Base-by-base conservation (phyloP, 1,140 invertebrate genomes). In the Scaptomyza pallida region DNA sequence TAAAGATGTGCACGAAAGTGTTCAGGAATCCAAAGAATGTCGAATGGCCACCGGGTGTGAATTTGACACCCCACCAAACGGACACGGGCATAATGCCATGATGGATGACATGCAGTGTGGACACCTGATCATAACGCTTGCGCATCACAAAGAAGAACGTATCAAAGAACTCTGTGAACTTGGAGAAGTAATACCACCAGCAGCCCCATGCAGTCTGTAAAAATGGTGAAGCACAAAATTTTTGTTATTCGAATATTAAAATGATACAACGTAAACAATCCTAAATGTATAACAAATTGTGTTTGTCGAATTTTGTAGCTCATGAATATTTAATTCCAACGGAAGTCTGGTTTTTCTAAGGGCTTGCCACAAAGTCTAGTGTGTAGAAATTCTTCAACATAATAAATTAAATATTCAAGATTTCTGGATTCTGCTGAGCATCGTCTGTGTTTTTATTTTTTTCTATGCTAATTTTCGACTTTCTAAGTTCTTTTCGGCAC, bases 41-140 rank as follows among this genome's bases (percentile, higher is more conserved):
- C 62, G 90, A 91, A 40, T 91, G 91, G 15, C 90, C 93, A 95
- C 96, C 96, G 91, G 97, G 96, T 5, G 95, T 96, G 90, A 97
- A 98, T 92, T 97, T 97, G 37, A 98, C 96, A 23, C 97, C 97
- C 90, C 97, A 96, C 97, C 97, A 98, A 26, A 97, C 97, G 4
- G 95, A 97, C 0, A 97, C 93, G 0, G 97, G 97, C 97, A 98
- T 98, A 55, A 96, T 93, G 35, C 96, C 97, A 85, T 98, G 97
- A 92, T 98, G 97, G 78, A 98, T 97, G 6, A 98, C 97, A 89
- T 98, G 97, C 8, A 98, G 93, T 0, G 95, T 96, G 1, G 95
- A 95, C 12, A 98, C 94, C 76, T 98, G 97, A 78, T 95, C 93
- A 77, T 95, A 95, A 80, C 98, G 97, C 90, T 97, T 97, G 51